Base-by-base conservation (phyloP, 2,888 invertebrate genomes). In the Limnephilus rhombicus region DNA sequence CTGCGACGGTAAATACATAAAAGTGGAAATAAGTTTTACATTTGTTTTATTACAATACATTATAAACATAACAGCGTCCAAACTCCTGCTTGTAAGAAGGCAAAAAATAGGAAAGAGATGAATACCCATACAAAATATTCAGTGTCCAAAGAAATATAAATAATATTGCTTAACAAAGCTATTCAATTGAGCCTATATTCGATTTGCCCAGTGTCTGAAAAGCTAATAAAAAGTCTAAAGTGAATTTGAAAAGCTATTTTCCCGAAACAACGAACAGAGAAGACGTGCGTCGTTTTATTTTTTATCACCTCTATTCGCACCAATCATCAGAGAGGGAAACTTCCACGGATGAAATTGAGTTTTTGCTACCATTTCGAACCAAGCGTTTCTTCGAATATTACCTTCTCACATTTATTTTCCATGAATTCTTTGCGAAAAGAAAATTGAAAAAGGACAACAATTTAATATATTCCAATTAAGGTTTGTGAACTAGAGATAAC, bases 181-280 rank as follows among this genome's bases (percentile, higher is more conserved):
- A 68, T 68, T 68, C 24, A 68, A 68, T n/a, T 68, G 68, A 68
- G 49, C 37, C 86, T n/a, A 29, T 49, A 41, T 86, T 86, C 86
- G 45, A 41, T 86, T 86, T 86, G 86, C 86, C 13, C 41, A 86
- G 41, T 86, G 45, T 49, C 45, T 86, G 41, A 86, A 86, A 86
- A 49, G 37, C 86, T 49, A 86, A 86, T 86, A 86, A 86, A 45
- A 86, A 86, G 18, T 86, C 86, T 86, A 86, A 86, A 86, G 86
- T 86, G 86, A 86, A 86, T 86, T 86, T 86, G 41, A 86, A 86
- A 86, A 86, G 86, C 86, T 86, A 86, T 86, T 86, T 86, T 86
- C 86, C 49, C 86, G 13, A 86, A 86, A 86, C 86, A 86, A 86
- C 86, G 37, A 41, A 45, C 45, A 86, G 86, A 45, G 41, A 45